These are phyloP conservation scores for Spisula subtruncata DNA, from an alignment of 2,888 invertebrate genomes.

Conservation along the genomic window DNA sequence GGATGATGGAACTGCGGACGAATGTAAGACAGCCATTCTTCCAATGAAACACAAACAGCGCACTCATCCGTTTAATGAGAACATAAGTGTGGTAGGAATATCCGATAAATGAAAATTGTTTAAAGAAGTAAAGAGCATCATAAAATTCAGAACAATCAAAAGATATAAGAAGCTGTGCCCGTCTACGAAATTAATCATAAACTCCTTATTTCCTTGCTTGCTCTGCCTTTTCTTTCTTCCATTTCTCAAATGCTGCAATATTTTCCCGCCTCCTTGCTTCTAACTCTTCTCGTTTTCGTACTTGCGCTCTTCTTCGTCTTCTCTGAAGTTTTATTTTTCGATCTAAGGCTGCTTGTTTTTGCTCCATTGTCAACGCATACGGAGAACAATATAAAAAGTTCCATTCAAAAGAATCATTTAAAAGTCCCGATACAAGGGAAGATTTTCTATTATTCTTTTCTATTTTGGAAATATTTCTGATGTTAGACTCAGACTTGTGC, in stretches of 20 bases:
- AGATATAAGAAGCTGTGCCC: too few species aligned
- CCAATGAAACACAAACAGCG: too few species aligned
- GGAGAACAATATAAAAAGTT: constrained; percentile 46
- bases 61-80: too few species aligned
- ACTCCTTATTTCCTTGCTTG: neutral
- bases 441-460: constrained; percentile 31
- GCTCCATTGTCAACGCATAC: constrained; percentile 36
- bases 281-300: constrained; percentile 17
- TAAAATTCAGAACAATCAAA: too few species aligned
- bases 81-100: too few species aligned
- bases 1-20: too few species aligned
- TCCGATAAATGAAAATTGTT: too few species aligned
- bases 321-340: constrained; percentile 35
- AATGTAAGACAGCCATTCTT: too few species aligned
- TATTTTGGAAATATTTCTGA: neutral
- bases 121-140: too few species aligned
- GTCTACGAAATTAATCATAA: too few species aligned
- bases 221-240: constrained; percentile 43
- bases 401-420: constrained; percentile 30
- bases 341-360: constrained; percentile 32
- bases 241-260: constrained; percentile 36
- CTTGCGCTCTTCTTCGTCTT: neutral
- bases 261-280: constrained; percentile 23
- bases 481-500: constrained; percentile 38
- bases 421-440: constrained; percentile 28